Evolutionary conservation across 2,797 vertebrate species (phyloP), one percentile per base, ranked within the genome.

Genomic region (Smutsia gigantea): DNA sequence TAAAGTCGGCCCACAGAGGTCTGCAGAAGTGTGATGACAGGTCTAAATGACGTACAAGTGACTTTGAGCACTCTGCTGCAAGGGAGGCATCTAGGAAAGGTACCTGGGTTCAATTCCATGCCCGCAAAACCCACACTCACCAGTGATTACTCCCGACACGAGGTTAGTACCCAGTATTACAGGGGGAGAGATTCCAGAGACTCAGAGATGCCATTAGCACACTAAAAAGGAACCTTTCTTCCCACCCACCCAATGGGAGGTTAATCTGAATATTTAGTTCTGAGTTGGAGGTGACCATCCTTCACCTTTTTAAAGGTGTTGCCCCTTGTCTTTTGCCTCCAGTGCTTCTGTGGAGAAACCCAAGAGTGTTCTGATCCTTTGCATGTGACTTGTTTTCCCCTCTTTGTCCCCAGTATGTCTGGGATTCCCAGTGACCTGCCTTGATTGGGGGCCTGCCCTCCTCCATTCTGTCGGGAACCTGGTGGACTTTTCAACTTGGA

Each of bases 31-130:
- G 0, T 64, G 7, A 57, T 27, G 23, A 53, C 4, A 1, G 19
- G 0, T 1, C 1, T 39, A 12, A 5, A 5, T 27, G 84, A 25
- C 2, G 10, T 5, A 0, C 0, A 1, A 39, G 63, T 49, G 39
- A 2, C 19, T 7, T 46, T 0, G 17, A 51, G 4, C 2, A 5
- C 8, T 5, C 29, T 23, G 0, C 51, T 4, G 0, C 14, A 29
- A 14, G 37, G 34, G 8, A 1, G 46, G 13, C 0, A 51, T 49
- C 46, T 39, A 39, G 51, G 18, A 42, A 14, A 53, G 57, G 31
- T 1, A 13, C 21, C 15, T 7, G 42, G 46, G 51, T 21, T 14
- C 37, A 31, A 34, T 34, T 25, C 88, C 12, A 3, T 55, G 1
- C 18, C 78, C 27, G 19, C 17, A 18, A 46, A 57, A 59, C 17